A percentile compares a stretch with the other conserved stretches of the same genome.
phyloP scores from a whole-genome alignment of 2,797 vertebrate genomes.

The Cyclura pinguis region DNA sequence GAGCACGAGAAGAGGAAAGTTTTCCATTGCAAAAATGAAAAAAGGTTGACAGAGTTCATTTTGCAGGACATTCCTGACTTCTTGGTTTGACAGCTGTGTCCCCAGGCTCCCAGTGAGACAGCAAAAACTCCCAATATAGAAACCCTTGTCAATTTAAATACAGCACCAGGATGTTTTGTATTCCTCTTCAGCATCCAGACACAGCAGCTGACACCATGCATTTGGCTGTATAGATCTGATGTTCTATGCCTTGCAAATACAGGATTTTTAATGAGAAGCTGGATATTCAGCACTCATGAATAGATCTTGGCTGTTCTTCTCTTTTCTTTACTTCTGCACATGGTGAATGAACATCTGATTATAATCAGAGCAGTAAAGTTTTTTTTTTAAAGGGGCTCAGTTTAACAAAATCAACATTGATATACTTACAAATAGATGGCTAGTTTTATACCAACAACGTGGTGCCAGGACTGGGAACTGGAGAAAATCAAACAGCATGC shows the following conservation, averaged over 20 bases:
- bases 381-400: background rate
- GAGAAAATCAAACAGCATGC: background rate
- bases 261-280: constrained; percentile 37
- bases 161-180: constrained; percentile 52
- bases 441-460: background rate
- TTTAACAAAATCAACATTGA: constrained; percentile 12
- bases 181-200: constrained; percentile 58
- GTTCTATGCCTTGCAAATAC: constrained; percentile 43
- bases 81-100: constrained; percentile 67
- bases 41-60: constrained; percentile 60
- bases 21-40: constrained; percentile 52
- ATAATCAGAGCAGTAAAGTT: constrained; percentile 11
- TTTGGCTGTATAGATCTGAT: constrained; percentile 67
- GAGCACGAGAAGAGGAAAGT: background rate
- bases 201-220: constrained; percentile 63
- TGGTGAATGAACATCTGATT: constrained; percentile 30
- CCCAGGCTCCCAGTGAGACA: constrained; percentile 59
- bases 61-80: constrained; percentile 41
- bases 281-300: constrained; percentile 55
- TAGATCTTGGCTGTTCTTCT: constrained; percentile 39
- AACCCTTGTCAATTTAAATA: constrained; percentile 72
- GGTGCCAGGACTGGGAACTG: background rate
- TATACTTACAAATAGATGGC: constrained; percentile 1
- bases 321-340: constrained; percentile 28
- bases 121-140: constrained; percentile 69